Base-by-base conservation (phyloP, 2,797 vertebrate species). In the Karalla daura region DNA sequence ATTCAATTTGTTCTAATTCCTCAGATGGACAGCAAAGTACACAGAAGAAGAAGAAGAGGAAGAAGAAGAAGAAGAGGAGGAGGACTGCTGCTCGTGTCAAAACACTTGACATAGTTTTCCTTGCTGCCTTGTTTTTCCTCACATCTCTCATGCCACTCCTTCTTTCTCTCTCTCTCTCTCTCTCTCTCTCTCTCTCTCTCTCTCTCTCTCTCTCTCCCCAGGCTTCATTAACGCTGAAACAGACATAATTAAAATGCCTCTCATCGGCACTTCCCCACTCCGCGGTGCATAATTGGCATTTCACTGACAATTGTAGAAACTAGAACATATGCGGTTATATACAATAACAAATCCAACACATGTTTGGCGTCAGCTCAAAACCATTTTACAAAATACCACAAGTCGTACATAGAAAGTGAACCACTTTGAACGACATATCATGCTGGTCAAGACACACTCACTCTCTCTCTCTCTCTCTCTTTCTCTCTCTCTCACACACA, bases 261-360 rank as follows among this genome's bases (percentile, higher is more conserved):
- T 74, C 58, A 24, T 54, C 51, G 47, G 47, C 24, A 39, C 49
- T 59, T 66, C 59, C n/a, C 66, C 28, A 5, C 46, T 67, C 9
- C 11, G 63, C 44, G 53, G 65, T 84, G 84, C 78, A 86, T 85
- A 81, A 80, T 59, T 69, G 47, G 59, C 68, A 70, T 68, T 79
- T 82, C 37, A 28, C 33, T 10, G 53, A 74, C 72, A 74, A 63
- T 21, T 47, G 40, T 39, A 76, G 46, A 79, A 83, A 73, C 68
- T n/a, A 45, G 37, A 13, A 69, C 50, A 35, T 52, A 47, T 51
- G 49, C 58, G 58, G 14, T 27, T 60, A 41, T 46, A 46, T 50
- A 78, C 64, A 76, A 43, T 80, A n/a, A 74, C 53, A 76, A 84
- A 75, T 32, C 63, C 35, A 35, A 43, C 53, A 21, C 35, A 35